Evolutionary conservation across 2,888 invertebrate species (phyloP), one percentile per base, ranked within the genome.

Genomic region (Cinara cedri): DNA sequence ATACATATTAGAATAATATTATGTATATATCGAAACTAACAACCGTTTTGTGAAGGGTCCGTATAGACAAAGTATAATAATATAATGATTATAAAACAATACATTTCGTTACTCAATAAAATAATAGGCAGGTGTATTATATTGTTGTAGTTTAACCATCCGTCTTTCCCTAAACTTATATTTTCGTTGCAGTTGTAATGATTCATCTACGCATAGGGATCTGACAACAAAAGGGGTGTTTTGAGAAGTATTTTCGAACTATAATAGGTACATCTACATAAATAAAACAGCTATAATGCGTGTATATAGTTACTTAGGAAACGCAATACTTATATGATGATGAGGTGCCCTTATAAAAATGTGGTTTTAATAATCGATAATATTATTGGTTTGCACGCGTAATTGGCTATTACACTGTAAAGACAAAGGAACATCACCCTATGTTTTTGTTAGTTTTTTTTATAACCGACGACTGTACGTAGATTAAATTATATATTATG

Each of bases 31-130:
- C n/a, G 55, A 55, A 42, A 13, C 34, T 34, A 16, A 72, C 60
- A 10, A 49, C 21, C 21, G 49, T 72, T 26, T 72, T 14, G 14
- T 21, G 9, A 34, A 46, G 44, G 24, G 21, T 24, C 44, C n/a
- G 44, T 51, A 24, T 44, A 24, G 13, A 24, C 21, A 24, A 24
- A 4, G 44, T 21, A n/a, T n/a, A n/a, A n/a, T n/a, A 26, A 34
- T 54, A 24, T 44, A 72, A 62, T n/a, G n/a, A n/a, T 72, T 72
- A 51, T 26, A 26, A 14, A 49, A 62, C 49, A 62, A 72, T 60
- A 34, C 14, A 19, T 44, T 55, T 44, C 42, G 21, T 55, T 71
- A 57, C 16, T 44, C 44, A 16, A 57, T 71, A 24, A 55, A 71
- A 71, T 26, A 26, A n/a, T 34, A 34, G 3, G 21, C 55, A 13